Percentiles rank a stretch among this genome's conserved stretches.
Conservation (phyloP, 2,888 invertebrate genomes). For the Microctonus aethiopoides region DNA sequence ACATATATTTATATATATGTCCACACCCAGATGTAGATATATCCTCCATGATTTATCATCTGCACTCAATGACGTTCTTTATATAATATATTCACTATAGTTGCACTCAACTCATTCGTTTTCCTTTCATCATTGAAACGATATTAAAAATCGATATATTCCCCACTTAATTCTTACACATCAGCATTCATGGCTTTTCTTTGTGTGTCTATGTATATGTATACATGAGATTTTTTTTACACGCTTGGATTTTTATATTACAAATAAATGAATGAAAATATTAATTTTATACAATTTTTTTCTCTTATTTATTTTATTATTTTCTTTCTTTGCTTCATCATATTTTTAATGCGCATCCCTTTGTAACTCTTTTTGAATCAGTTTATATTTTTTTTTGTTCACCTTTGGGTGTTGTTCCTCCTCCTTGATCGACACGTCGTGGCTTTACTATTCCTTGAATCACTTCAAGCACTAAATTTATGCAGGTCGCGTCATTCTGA, state of each 20-base stretch:
- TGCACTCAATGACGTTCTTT: too few relatives aligned
- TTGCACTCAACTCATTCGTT: too few relatives aligned
- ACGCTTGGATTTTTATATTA: neutral
- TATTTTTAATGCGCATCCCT: neutral
- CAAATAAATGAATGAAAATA: too few relatives aligned
- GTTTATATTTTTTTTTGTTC: neutral
- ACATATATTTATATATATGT: too few relatives aligned
- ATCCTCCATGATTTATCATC: too few relatives aligned
- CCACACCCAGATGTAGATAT: too few relatives aligned
- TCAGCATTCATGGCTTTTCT: neutral
- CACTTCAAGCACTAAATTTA: constrained; percentile 16
- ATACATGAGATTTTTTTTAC: neutral
- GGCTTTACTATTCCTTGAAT: constrained; percentile 7
- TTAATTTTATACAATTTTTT: too few relatives aligned
- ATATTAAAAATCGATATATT: neutral
- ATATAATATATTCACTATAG: too few relatives aligned
- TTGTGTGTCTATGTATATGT: neutral
- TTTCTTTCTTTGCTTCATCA: neutral
- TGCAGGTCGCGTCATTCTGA: constrained; percentile 17
- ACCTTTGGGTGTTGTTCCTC: constrained; percentile 5
- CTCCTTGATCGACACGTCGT: constrained; percentile 13
- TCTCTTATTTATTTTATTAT: too few relatives aligned
- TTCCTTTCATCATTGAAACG: neutral
- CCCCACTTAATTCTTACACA: neutral
- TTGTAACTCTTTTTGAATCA: neutral